Base-by-base conservation (phyloP, 1,140 invertebrate species). In the Elymnias hypermnestra region DNA sequence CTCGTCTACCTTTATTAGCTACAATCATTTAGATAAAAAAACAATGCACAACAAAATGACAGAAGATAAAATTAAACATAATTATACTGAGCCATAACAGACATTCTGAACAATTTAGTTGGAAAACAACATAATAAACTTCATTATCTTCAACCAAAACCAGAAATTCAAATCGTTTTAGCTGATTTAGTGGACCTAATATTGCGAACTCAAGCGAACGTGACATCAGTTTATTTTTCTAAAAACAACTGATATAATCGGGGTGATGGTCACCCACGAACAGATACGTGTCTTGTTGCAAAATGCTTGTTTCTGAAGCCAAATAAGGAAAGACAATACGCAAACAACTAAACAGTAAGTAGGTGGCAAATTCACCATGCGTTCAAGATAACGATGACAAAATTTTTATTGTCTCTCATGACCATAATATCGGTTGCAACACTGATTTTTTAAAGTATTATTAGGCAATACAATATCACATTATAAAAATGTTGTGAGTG, bases 241-340 rank as follows among this genome's bases (percentile, higher is more conserved):
- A 44, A 51, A 44, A 44, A 49, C 25, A 70, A 73, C 66, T 64
- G 52, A 53, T 56, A 63, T 44, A 56, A 60, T 65, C 59, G 63
- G 70, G 66, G 57, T 48, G 49, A 52, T 61, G 46, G 53, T 70
- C 70, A 72, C 70, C 76, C 70, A 72, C 72, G 55, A 43, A 43
- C 3, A 37, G 28, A 42, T 53, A 69, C 72, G 67, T 70, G 65
- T 49, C 55, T 69, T 53, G 55, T 66, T 67, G 46, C 52, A 39
- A 53, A 26, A 43, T 21, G 52, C 49, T 59, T 46, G 44, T 65
- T 56, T 57, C 19, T 31, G 26, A 31, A 43, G 5, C 55, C 53
- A 51, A 49, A 57, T 29, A 65, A 49, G 58, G 62, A 49, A 23
- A 40, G 14, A 21, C 28, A 28, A 8, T 15, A 33, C 36, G 41